Percentiles rank a stretch among this genome's conserved stretches.
Evolutionary conservation across 2,113 vertebrate genomes (phyloP).

Genomic region (Tyto alba): DNA sequence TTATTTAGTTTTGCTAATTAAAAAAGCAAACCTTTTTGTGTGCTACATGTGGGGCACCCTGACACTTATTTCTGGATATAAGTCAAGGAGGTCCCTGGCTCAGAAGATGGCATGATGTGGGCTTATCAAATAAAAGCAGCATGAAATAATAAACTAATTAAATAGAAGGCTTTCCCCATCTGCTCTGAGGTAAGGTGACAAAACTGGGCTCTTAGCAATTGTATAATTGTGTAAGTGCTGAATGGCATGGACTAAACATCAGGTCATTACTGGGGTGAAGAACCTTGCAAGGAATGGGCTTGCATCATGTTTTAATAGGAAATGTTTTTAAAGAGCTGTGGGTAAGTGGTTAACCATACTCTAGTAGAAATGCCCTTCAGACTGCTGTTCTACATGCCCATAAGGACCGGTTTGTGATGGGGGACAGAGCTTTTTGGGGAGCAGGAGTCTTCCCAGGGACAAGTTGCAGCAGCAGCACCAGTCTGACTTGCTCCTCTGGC

Average conservation of each 20-base stretch:
- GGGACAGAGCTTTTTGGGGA: background rate
- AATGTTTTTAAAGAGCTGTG: background rate
- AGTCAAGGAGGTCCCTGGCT: background rate
- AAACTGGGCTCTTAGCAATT: background rate
- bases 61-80: background rate
- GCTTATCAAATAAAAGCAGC: background rate
- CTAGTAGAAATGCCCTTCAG: background rate
- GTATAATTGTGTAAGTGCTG: background rate
- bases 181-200: background rate
- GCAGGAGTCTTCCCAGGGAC: background rate
- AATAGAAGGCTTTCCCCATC: background rate
- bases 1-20: background rate
- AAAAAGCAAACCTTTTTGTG: background rate
- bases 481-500: background rate
- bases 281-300: background rate
- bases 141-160: background rate
- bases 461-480: background rate
- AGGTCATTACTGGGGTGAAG: background rate
- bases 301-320: background rate
- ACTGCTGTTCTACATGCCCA: fast-evolving
- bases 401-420: background rate
- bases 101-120: background rate
- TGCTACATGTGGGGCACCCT: background rate
- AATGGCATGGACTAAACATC: background rate
- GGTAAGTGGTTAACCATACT: background rate